Evolutionary conservation across 2,797 vertebrate species (phyloP), one percentile per base, ranked within the genome.

Genomic region (Mormyrops boulengeri): DNA sequence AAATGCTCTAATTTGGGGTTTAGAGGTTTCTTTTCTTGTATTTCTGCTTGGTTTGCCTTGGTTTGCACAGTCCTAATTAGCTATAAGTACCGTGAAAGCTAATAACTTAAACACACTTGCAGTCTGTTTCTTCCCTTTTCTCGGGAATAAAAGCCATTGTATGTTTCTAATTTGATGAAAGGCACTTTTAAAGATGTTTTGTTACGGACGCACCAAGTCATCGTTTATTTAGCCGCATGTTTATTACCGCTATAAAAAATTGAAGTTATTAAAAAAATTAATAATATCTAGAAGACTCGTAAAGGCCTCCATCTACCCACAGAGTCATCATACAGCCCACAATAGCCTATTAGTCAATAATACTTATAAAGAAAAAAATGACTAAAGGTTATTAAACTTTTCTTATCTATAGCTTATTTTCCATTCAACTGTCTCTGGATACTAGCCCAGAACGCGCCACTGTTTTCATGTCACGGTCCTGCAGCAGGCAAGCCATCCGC

Each of bases 21-120:
- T 89, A 14, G 73, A 84, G 88, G 88, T 84, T 89, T 57, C 77
- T 57, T 80, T 89, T 53, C 47, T 26, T 55, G 47, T 57, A 38
- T 82, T 26, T 26, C 66, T 34, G 44, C 8, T 69, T 19, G 66
- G 57, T 47, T 44, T 22, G 88, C 52, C 88, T 89, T 50, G 14
- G 47, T 88, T 73, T 82, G 38, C 50, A 86, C 53, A 26, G 30
- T 77, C 73, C 77, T 82, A 57, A 89, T 55, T 60, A 82, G 34
- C 34, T 89, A 53, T 57, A 89, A 89, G 77, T 89, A 60, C 88
- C 22, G 69, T 89, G 88, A 84, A n/a, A 82, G 73, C 73, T 57
- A 89, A 89, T 84, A 47, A 60, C 34, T 60, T 82, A 44, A 89
- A 88, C 44, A 82, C 22, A 62, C 53, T 60, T 19, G 19, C 57